Evolutionary conservation across 1,140 invertebrate genomes (phyloP).

Genomic region (Apis laboriosa): DNA sequence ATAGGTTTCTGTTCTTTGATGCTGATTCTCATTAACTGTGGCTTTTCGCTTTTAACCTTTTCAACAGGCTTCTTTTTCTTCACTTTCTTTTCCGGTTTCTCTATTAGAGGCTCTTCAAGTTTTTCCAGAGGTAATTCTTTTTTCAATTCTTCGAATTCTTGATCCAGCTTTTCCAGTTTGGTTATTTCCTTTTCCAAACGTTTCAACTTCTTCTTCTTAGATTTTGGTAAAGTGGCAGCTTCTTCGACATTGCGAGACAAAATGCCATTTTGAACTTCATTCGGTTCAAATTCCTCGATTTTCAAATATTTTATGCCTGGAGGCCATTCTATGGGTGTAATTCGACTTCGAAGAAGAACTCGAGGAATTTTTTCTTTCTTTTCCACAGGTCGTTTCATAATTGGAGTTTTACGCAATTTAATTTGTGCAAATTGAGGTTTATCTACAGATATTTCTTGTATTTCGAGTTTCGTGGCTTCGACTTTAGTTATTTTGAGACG

Average conservation of each 20-base stretch:
- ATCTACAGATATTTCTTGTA: conserved; percentile 51
- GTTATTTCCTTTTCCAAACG: conserved; percentile 75
- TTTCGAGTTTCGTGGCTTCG: conserved; percentile 74
- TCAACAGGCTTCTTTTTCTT: conserved; percentile 50
- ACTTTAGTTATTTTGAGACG: conserved; percentile 72
- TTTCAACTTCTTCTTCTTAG: conserved; percentile 80
- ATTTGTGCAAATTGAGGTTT: conserved; percentile 63
- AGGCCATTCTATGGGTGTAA: conserved; percentile 83
- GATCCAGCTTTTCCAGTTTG: conserved; percentile 72
- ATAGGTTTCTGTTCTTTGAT: conserved; percentile 75
- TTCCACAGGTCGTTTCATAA: conserved; percentile 77
- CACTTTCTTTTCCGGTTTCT: conserved; percentile 48
- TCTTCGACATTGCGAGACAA: conserved; percentile 86
- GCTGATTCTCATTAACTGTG: conserved; percentile 70
- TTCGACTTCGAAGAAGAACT: conserved; percentile 84
- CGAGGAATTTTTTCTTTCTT: conserved; percentile 84
- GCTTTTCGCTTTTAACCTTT: conserved; percentile 48
- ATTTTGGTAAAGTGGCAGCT: conserved; percentile 83
- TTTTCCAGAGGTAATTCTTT: conserved; percentile 80
- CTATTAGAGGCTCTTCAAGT: not conserved
- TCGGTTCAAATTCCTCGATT: conserved; percentile 80
- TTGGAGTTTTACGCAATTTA: conserved; percentile 66
- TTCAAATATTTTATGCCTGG: conserved; percentile 78
- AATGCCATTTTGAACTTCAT: conserved; percentile 83
- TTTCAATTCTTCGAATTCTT: conserved; percentile 80